These are phyloP conservation scores for Brachionus koreanus DNA, from an alignment of 1,140 invertebrate genomes.

Conservation along the genomic window DNA sequence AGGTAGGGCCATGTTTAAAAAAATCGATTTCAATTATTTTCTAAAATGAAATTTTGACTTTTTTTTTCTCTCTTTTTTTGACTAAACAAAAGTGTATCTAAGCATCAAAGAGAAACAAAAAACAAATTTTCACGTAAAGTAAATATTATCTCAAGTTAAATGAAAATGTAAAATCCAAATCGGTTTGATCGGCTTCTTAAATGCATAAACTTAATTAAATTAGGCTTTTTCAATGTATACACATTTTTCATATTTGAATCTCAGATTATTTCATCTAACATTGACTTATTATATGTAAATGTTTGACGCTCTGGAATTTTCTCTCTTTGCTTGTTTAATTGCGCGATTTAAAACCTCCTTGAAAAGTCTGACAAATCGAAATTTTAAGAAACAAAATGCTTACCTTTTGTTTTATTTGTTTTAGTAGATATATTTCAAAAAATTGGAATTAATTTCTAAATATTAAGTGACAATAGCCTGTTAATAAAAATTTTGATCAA, in stretches of 20 bases:
- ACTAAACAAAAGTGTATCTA: background rate
- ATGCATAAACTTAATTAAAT: constrained; percentile 6
- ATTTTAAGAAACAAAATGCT: background rate
- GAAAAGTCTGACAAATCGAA: too few species aligned
- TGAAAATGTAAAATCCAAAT: background rate
- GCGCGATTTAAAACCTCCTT: background rate
- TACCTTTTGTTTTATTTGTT: background rate
- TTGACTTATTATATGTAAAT: background rate
- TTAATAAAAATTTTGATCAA: background rate
- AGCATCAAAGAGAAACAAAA: background rate
- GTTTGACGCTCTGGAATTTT: background rate
- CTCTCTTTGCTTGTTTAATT: background rate
- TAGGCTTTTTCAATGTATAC: background rate
- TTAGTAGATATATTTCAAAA: background rate
- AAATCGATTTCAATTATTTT: background rate
- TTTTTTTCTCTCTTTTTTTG: background rate
- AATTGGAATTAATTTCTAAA: background rate
- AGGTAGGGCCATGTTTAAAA: background rate
- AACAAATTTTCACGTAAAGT: background rate
- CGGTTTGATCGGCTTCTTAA: background rate
- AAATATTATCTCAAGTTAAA: constrained; percentile 26
- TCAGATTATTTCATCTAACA: background rate
- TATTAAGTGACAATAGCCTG: too few species aligned
- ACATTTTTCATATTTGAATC: background rate
- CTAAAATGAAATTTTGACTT: background rate